These are phyloP conservation scores for Athripsodes cinereus DNA, from an alignment of 2,888 invertebrate genomes.

Conservation along the genomic window DNA sequence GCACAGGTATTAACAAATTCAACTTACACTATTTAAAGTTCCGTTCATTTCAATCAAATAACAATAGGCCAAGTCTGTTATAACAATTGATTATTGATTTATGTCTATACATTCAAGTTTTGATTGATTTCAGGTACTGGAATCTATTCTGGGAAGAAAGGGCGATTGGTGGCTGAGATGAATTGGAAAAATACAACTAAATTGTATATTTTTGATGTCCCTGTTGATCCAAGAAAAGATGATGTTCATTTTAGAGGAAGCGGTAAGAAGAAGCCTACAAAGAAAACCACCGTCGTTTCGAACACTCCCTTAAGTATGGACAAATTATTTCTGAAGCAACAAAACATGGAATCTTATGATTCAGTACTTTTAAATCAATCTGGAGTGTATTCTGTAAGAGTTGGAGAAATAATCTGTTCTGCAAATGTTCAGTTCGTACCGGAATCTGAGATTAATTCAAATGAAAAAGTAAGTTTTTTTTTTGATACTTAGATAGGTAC, in stretches of 20 bases:
- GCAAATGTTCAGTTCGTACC: not conserved
- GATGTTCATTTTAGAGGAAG: not conserved
- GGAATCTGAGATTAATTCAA: too few species aligned
- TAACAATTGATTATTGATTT: too few species aligned
- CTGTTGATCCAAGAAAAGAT: constrained; percentile 35
- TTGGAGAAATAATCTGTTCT: not conserved
- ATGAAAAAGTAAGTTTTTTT: too few species aligned
- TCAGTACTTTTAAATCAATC: not conserved
- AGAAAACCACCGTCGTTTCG: too few species aligned
- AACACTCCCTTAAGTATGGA: constrained; percentile 32
- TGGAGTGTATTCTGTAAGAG: not conserved
- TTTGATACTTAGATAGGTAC: too few species aligned
- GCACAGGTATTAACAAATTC: constrained; percentile 41
- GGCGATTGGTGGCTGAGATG: constrained; percentile 44
- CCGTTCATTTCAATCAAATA: too few species aligned
- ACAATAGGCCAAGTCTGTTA: too few species aligned
- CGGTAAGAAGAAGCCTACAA: too few species aligned
- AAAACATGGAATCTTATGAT: constrained; percentile 38
- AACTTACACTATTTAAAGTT: too few species aligned
- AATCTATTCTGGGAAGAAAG: constrained; percentile 58
- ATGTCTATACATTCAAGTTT: too few species aligned
- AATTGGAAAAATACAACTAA: constrained; percentile 40
- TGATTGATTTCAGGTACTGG: constrained; percentile 62
- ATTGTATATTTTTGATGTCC: constrained; percentile 43
- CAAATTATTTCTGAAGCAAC: constrained; percentile 38